phyloP scores from a whole-genome alignment of 2,888 invertebrate species.

The Melanostoma mellinum region DNA sequence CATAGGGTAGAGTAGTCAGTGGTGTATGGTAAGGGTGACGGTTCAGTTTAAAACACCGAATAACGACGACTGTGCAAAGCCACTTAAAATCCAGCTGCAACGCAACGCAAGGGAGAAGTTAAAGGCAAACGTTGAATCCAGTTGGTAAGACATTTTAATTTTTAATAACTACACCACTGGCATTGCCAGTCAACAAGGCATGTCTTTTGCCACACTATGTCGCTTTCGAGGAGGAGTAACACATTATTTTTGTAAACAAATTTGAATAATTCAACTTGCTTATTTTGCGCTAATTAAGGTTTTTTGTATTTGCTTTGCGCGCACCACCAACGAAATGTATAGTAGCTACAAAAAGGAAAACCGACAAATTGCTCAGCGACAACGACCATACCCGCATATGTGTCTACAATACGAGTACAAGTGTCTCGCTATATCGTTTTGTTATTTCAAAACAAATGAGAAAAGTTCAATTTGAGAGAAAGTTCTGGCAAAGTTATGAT shows the following conservation, averaged over 20 bases:
- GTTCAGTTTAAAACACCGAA: constrained; percentile 5
- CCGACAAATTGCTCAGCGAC: background rate
- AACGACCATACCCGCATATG: background rate
- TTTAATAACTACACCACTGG: constrained; percentile 25
- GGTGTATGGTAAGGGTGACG: background rate
- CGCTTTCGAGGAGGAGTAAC: background rate
- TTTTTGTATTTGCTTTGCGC: constrained; percentile 17
- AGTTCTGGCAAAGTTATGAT: constrained; percentile 35
- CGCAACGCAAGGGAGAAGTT: background rate
- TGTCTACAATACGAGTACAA: background rate
- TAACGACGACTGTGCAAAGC: background rate
- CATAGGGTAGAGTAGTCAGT: background rate
- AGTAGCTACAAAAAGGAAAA: background rate
- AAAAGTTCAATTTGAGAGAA: constrained; percentile 28
- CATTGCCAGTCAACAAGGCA: background rate
- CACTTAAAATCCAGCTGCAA: background rate
- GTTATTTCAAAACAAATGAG: constrained; percentile 32
- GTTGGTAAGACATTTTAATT: constrained; percentile 28
- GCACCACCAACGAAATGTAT: background rate
- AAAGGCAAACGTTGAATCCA: background rate
- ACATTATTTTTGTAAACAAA: constrained; percentile 35
- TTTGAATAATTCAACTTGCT: constrained; percentile 48
- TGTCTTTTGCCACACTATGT: no score
- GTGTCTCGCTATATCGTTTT: constrained; percentile 5
- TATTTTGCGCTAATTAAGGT: constrained; percentile 47